Evolutionary conservation across 2,797 vertebrate species (phyloP).

Genomic region (Pteropus rufus): DNA sequence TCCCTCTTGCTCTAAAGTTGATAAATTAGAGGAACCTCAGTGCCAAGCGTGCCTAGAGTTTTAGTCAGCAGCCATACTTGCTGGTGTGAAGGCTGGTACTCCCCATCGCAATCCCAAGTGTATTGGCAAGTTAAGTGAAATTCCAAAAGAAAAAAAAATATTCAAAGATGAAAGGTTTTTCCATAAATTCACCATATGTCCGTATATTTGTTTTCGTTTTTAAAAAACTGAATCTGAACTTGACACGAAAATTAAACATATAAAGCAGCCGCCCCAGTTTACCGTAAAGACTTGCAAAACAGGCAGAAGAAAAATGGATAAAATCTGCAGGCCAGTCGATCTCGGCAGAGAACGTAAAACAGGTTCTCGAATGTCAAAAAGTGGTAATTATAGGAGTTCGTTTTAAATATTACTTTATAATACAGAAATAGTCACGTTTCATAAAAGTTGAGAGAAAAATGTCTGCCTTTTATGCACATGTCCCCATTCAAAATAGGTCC

Average conservation of each 20-base stretch:
- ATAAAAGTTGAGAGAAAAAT: not conserved
- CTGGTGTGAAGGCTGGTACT: not conserved
- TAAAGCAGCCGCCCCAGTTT: not conserved
- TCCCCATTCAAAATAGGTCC: not conserved
- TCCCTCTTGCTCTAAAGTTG: not conserved
- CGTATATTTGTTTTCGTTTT: too few relatives aligned
- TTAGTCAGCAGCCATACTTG: not conserved
- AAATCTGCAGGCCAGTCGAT: not conserved
- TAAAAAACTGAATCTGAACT: not conserved
- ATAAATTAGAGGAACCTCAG: not conserved
- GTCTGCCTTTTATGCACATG: not conserved
- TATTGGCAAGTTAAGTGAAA: not conserved
- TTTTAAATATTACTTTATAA: not conserved
- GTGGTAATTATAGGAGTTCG: not conserved
- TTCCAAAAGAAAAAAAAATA: not conserved
- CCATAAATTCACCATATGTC: too few relatives aligned
- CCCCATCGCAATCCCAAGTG: not conserved
- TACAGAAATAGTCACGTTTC: not conserved
- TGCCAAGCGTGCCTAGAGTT: rapidly evolving
- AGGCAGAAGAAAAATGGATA: not conserved
- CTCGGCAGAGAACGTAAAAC: not conserved
- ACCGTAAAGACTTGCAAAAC: not conserved
- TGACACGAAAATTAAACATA: not conserved
- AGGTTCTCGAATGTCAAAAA: not conserved
- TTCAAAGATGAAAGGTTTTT: not conserved